Evolutionary conservation across 2,888 invertebrate genomes (phyloP), one percentile per base, ranked within the genome.

Genomic region (Cyrtodaria siliqua): DNA sequence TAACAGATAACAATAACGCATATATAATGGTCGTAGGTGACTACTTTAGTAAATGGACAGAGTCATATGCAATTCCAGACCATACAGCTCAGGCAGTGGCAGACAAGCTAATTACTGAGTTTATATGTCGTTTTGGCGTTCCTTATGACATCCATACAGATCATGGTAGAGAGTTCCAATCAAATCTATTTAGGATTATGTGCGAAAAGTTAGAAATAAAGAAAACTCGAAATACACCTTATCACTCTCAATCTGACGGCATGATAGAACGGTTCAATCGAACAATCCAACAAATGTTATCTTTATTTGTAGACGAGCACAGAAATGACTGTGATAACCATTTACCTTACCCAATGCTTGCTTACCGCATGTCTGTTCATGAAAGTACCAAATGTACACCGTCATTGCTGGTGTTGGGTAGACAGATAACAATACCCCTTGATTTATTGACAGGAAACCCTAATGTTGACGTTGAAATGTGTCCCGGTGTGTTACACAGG

Each of bases 151-250:
- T 84, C 3, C 85, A 84, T 59, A 60, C 71, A 18, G 80, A 82
- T 44, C 83, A 82, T 44, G 84, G 86, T n/a, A 24, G 72, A 16
- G 55, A 86, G 38, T 85, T 86, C 53, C 75, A 80, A 42, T 72
- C 74, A 3, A 26, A 69, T 1, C 55, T 86, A 9, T 78, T 85
- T 52, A 18, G 24, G 18, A 57, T 40, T 38, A 16, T 83, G 12
- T 85, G 83, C 63, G 20, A 44, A 12, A 20, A 68, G 16, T 18
- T 79, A 12, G 74, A 72, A 1, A 76, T 84, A 40, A 40, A 79
- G 12, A 79, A 86, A 52, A 81, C 78, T 20, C n/a, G n/a, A 27
- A 84, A 83, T 44, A 70, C 75, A 0, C 78, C 78, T 12, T 78
- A 62, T 60, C 56, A 64, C n/a, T n/a, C n/a, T n/a, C n/a, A 78